Evolutionary conservation across 2,113 vertebrate genomes (phyloP).

Genomic region (Seriola quinqueradiata): DNA sequence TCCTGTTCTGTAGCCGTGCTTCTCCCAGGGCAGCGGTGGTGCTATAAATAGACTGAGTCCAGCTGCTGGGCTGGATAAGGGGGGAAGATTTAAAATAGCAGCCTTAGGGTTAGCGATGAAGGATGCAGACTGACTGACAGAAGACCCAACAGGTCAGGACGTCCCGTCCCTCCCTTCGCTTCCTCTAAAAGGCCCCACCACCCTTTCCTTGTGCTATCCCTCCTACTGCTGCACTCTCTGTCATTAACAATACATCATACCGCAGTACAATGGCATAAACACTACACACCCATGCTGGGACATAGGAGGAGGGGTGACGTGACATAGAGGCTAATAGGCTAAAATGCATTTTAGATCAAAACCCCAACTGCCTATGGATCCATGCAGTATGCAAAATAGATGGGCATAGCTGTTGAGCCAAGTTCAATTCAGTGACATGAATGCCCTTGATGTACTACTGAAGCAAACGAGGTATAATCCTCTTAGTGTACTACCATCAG

Average conservation of each 20-base stretch:
- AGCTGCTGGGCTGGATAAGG: constrained; percentile 73
- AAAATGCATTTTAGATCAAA: constrained; percentile 1
- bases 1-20: constrained; percentile 49
- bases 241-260: constrained; percentile 78
- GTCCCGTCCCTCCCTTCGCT: constrained; percentile 58
- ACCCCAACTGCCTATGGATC: background rate
- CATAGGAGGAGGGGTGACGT: constrained; percentile 12
- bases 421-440: constrained; percentile 23
- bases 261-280: constrained; percentile 58
- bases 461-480: constrained; percentile 70
- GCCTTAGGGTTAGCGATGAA: constrained; percentile 57
- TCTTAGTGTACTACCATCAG: constrained; percentile 64
- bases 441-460: constrained; percentile 44
- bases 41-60: constrained; percentile 76
- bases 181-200: constrained; percentile 62
- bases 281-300: constrained; percentile 44
- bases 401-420: constrained; percentile 28
- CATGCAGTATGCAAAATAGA: background rate
- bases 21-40: constrained; percentile 65
- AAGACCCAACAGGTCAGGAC: constrained; percentile 71
- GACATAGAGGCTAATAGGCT: constrained; percentile 9
- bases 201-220: constrained; percentile 62
- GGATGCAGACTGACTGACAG: constrained; percentile 69
- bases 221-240: constrained; percentile 51
- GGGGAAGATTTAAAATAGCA: constrained; percentile 59